Base-by-base conservation (phyloP, 2,888 invertebrate genomes). In the Drosophila leonis region DNA sequence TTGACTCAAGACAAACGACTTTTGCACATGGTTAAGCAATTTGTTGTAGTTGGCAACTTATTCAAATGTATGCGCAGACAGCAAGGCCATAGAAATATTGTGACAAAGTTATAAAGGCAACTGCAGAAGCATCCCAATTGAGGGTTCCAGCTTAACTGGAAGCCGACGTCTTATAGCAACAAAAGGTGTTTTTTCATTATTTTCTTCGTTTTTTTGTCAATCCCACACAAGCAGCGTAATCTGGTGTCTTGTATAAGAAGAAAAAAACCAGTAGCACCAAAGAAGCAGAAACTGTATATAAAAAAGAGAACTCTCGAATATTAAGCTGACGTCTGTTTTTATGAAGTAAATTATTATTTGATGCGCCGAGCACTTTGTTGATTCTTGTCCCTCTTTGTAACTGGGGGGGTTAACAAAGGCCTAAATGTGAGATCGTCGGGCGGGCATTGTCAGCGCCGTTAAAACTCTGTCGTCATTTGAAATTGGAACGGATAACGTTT, bases 401-500 rank as follows among this genome's bases (percentile, higher is more conserved):
- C 18, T 44, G 24, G 69, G 63, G 42, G 52, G 29, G 48, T 48
- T 48, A 24, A 82, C 72, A 80, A 87, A 78, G 70, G 68, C 69
- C 57, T 55, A 61, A 66, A 62, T 64, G 70, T 60, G 56, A 80
- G 67, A 73, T 70, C 52, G 65, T 79, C 81, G 63, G 70, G 72
- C 72, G 70, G 68, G 76, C 65, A 84, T 85, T 84, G 87, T 83
- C 82, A 82, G 76, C 82, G 86, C 82, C 82, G 82, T 84, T 84
- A 73, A 86, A 57, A 84, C 67, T 82, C 82, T 89, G 90, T 88
- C 86, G 88, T 72, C 82, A 80, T 90, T 91, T 78, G 87, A 90
- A 91, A 90, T 87, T 90, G 87, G 90, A 91, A 90, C 91, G 89
- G 86, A 86, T 82, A 78, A 75, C 63, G 80, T 82, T 76, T 86